Evolutionary conservation across 2,113 vertebrate species (phyloP), one percentile per base, ranked within the genome.

Genomic region (Tapirus terrestris): DNA sequence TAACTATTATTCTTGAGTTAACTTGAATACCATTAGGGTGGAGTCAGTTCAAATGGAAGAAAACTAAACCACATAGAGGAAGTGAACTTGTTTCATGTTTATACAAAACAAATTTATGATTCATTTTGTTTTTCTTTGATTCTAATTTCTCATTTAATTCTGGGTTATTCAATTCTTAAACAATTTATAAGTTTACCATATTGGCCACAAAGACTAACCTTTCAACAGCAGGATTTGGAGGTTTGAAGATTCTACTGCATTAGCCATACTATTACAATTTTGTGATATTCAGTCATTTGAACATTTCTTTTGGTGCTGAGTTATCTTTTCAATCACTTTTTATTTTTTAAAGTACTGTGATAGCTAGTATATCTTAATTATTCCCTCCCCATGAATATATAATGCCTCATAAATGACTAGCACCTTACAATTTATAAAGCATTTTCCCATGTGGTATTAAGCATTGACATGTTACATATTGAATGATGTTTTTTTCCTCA

Each of bases 21-120:
- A 97, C 17, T 76, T 31, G 93, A 97, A 94, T 89, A 87, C 45
- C 60, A 43, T 45, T 76, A 79, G 13, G 5, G 33, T 72, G 20
- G 33, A 94, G 23, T 58, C 13, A 84, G 85, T 91, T 97, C 96
- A 96, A n/a, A 45, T 85, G 68, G 88, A 97, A 96, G 67, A 97
- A 96, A 98, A 67, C 1, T 14, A 94, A 98, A 93, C 87, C 72
- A 84, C 5, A 45, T 48, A 86, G 85, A 94, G 88, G 39, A 97
- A 98, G 82, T 93, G 1, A 98, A 97, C 96, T 98, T 81, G 65
- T 96, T 96, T 92, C 56, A 89, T 68, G 73, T 77, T 92, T 92
- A 96, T 94, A 95, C 84, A 56, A 81, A 88, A 91, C 16, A 76
- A 67, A 96, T 81, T 51, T 72, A 97, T 82, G 90, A 96, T 60